A percentile compares a stretch with the other conserved stretches of the same genome.
phyloP scores from a whole-genome alignment of 2,888 invertebrate species.

The Heliconius ethilla region DNA sequence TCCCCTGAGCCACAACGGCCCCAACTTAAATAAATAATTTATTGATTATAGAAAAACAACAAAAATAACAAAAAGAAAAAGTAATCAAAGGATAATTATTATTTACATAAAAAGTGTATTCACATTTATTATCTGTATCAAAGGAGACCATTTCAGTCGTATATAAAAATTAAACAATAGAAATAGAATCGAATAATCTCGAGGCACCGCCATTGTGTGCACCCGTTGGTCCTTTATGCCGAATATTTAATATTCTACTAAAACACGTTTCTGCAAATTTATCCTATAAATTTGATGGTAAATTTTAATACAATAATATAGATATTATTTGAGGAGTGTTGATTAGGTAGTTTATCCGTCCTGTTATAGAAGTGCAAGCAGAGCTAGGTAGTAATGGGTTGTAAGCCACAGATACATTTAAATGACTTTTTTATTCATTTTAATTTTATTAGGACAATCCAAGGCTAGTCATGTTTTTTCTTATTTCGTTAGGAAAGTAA shows the following conservation, averaged over 20 bases:
- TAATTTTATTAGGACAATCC: too few relatives aligned
- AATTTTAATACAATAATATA: slow-evolving; percentile 5
- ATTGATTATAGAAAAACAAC: too few relatives aligned
- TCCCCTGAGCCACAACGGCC: too few relatives aligned
- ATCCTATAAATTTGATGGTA: slow-evolving; percentile 14
- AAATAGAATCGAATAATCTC: slow-evolving; percentile 19
- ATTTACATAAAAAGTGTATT: neutral
- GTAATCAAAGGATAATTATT: neutral
- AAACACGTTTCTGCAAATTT: slow-evolving; percentile 12
- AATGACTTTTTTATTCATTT: too few relatives aligned
- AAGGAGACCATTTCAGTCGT: slow-evolving; percentile 6
- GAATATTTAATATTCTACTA: slow-evolving; percentile 16
- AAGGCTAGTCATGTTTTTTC: too few relatives aligned
- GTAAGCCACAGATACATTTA: too few relatives aligned
- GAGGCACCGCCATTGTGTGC: slow-evolving; percentile 25
- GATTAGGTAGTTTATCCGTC: too few relatives aligned
- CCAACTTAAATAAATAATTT: too few relatives aligned
- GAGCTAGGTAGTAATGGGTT: too few relatives aligned
- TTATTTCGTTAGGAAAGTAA: too few relatives aligned
- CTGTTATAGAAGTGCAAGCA: too few relatives aligned
- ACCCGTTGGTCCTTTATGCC: slow-evolving; percentile 19
- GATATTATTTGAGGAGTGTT: neutral
- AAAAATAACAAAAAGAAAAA: neutral
- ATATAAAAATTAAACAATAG: slow-evolving; percentile 19
- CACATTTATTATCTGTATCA: slow-evolving; percentile 7